phyloP scores from a whole-genome alignment of 92 coral and sea anemone genomes.

The Isaurus tuberculatus region DNA sequence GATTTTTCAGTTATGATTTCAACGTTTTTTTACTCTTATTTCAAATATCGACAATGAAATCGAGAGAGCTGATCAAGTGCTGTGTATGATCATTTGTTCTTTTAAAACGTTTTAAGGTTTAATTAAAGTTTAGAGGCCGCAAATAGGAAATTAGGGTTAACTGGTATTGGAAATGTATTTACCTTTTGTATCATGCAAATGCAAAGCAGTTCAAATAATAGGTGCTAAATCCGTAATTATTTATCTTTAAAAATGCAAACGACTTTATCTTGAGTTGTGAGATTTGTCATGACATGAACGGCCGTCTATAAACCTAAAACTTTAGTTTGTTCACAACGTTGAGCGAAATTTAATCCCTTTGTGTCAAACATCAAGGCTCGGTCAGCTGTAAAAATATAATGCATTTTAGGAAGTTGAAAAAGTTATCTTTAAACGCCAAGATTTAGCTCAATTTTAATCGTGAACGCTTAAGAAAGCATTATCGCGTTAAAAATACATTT shows the following conservation, averaged over 20 bases:
- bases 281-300: too few relatives aligned
- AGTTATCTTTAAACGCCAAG: too few relatives aligned
- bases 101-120: constrained; percentile 13
- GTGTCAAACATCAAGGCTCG: too few relatives aligned
- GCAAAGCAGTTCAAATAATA: not conserved
- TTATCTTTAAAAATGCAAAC: not conserved
- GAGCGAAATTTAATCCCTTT: too few relatives aligned
- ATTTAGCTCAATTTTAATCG: too few relatives aligned
- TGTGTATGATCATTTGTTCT: constrained; percentile 25
- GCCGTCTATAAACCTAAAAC: too few relatives aligned
- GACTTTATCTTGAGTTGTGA: too few relatives aligned
- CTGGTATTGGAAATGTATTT: not conserved
- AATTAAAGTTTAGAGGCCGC: constrained; percentile 27
- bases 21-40: not conserved
- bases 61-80: not conserved
- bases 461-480: too few relatives aligned
- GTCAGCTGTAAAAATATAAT: too few relatives aligned
- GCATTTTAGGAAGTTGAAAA: too few relatives aligned
- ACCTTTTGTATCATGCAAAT: constrained; percentile 2
- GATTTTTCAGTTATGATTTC: not conserved
- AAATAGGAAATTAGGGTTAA: constrained; percentile 30
- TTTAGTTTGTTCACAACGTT: too few relatives aligned
- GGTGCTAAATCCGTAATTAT: constrained; percentile 9
- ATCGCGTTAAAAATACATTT: too few relatives aligned
- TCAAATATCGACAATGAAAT: not conserved